Evolutionary conservation across 2,888 invertebrate species (phyloP).

Genomic region (Panzeria rudis): DNA sequence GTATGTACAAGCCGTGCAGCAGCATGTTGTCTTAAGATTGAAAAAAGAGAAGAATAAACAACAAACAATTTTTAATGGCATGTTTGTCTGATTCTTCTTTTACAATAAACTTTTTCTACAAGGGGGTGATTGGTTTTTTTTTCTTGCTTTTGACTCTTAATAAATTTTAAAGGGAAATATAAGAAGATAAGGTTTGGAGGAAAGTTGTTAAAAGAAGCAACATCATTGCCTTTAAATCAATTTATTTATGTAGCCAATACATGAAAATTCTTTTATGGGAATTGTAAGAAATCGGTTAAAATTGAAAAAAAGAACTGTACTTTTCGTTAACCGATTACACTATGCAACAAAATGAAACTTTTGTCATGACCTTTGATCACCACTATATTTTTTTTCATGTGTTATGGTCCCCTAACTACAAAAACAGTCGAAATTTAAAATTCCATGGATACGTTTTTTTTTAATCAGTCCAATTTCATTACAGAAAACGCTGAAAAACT

Average conservation of each 20-base stretch:
- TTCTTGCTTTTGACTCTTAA: slow-evolving; percentile 25
- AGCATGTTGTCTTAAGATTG: slow-evolving; percentile 32
- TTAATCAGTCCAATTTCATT: no score
- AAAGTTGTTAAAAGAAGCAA: slow-evolving; percentile 35
- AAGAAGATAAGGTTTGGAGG: slow-evolving; percentile 29
- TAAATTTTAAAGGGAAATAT: slow-evolving; percentile 49
- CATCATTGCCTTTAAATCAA: slow-evolving; percentile 44
- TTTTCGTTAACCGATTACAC: slow-evolving; percentile 8
- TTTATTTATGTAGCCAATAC: slow-evolving; percentile 23
- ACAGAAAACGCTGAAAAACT: no score
- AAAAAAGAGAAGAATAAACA: slow-evolving; percentile 5
- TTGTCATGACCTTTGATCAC: no score
- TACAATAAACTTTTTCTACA: slow-evolving; percentile 45
- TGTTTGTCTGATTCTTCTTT: slow-evolving; percentile 67
- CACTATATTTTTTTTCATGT: no score
- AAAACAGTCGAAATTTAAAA: no score
- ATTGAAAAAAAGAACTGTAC: slow-evolving; percentile 23
- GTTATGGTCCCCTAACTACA: no score
- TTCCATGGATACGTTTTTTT: no score
- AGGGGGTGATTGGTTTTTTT: slow-evolving; percentile 57
- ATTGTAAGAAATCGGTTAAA: slow-evolving; percentile 38
- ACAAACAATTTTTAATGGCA: slow-evolving; percentile 53
- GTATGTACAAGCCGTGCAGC: slow-evolving; percentile 23
- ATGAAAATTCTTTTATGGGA: slow-evolving; percentile 10
- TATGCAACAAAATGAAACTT: no score